Conservation (phyloP, 30 jellyfish, hydroid and myxozoan species). For the Catostylus mosaicus region DNA sequence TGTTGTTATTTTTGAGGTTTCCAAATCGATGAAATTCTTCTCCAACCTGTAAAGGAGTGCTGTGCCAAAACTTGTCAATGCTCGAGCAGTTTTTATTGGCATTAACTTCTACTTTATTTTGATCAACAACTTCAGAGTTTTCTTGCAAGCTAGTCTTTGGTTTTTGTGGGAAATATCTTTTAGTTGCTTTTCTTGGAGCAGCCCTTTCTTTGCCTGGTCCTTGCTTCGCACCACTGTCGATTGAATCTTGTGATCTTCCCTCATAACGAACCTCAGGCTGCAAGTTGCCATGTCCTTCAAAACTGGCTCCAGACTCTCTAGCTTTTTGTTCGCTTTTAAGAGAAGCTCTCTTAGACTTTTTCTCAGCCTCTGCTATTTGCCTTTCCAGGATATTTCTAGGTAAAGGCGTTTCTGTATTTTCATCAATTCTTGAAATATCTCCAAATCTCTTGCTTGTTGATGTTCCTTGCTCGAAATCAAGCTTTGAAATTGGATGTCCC, state of each 20-base stretch:
- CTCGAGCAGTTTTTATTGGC: background rate
- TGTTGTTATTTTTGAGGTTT: too few species aligned
- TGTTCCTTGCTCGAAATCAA: constrained; percentile 39
- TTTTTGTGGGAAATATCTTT: constrained; percentile 28
- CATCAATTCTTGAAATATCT: background rate
- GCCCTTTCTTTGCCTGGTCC: background rate
- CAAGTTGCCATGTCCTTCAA: background rate
- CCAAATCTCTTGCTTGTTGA: background rate
- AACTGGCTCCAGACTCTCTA: background rate
- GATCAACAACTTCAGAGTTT: too few species aligned
- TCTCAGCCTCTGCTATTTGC: constrained; percentile 39
- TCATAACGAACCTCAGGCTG: too few species aligned
- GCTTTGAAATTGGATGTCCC: background rate
- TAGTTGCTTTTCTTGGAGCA: background rate
- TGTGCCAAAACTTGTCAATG: background rate
- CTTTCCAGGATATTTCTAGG: constrained; percentile 43
- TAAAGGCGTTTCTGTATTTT: constrained; percentile 25
- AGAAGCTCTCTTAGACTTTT: background rate
- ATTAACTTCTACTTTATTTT: background rate
- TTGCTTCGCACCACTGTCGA: too few species aligned
- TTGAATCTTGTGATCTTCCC: too few species aligned
- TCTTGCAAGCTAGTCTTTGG: background rate
- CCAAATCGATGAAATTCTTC: too few species aligned
- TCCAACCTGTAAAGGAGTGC: background rate
- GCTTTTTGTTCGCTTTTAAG: background rate